phyloP scores from a whole-genome alignment of 92 coral and sea anemone species.

The Phymanthus crucifer region DNA sequence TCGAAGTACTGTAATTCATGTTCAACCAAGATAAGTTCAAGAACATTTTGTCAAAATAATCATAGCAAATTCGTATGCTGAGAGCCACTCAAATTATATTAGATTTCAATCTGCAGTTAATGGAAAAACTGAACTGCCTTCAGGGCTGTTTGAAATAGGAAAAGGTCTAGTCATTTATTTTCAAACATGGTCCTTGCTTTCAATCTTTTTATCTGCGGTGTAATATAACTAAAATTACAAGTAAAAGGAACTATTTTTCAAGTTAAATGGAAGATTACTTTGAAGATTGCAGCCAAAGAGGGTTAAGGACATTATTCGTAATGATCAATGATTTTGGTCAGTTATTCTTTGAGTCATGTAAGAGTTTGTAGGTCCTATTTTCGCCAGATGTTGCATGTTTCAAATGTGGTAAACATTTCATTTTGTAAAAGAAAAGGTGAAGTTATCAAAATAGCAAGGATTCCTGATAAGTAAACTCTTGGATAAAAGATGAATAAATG shows the following conservation, averaged over 20 bases:
- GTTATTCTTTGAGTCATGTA: too few species aligned
- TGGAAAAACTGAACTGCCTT: not conserved
- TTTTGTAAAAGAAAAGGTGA: too few species aligned
- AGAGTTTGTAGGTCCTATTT: too few species aligned
- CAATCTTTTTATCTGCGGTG: not conserved
- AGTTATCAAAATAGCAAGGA: too few species aligned
- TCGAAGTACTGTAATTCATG: not conserved
- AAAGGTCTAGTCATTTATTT: not conserved
- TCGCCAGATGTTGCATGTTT: too few species aligned
- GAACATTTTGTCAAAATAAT: not conserved
- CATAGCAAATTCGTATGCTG: not conserved
- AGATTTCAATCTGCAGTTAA: not conserved
- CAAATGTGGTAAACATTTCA: too few species aligned
- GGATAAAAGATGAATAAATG: too few species aligned
- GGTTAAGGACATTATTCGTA: not conserved
- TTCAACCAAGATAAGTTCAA: not conserved
- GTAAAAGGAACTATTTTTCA: not conserved
- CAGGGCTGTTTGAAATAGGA: not conserved
- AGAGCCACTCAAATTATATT: not conserved
- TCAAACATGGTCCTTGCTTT: not conserved
- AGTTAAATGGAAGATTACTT: not conserved
- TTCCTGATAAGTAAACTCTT: too few species aligned
- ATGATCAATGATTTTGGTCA: not conserved
- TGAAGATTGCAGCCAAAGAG: not conserved
- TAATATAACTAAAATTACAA: not conserved